Evolutionary conservation across 2,888 invertebrate species (phyloP).

Genomic region (Melanotus villosus): DNA sequence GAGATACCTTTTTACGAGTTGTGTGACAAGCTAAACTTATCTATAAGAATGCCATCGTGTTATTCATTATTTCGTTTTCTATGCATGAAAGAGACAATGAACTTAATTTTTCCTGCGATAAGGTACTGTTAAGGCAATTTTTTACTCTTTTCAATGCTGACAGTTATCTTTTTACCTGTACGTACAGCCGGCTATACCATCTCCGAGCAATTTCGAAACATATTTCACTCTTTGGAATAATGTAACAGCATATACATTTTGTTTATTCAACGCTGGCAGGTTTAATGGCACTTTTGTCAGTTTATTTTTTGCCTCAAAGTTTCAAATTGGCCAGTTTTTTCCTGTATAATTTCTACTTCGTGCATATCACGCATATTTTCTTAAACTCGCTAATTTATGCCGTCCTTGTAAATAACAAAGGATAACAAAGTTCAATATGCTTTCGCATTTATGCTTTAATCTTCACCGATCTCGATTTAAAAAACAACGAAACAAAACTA

Average conservation of each 20-base stretch:
- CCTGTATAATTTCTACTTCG: not conserved
- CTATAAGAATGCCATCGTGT: constrained; percentile 14
- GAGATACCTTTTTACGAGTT: constrained; percentile 12
- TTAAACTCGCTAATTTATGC: too few relatives aligned
- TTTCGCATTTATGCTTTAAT: too few relatives aligned
- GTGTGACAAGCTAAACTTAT: constrained; percentile 20
- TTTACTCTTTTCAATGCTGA: constrained; percentile 31
- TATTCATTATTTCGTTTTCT: constrained; percentile 21
- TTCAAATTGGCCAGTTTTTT: not conserved
- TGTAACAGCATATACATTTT: constrained; percentile 1
- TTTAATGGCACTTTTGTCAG: constrained; percentile 2
- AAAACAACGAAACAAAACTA: too few relatives aligned
- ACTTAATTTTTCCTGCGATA: constrained; percentile 30
- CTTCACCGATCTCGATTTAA: too few relatives aligned
- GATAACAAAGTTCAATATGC: too few relatives aligned
- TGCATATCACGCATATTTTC: too few relatives aligned
- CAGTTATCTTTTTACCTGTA: constrained; percentile 23
- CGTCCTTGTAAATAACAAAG: too few relatives aligned
- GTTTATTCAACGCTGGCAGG: constrained; percentile 7
- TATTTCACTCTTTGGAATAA: constrained; percentile 17
- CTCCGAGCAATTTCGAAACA: constrained; percentile 10
- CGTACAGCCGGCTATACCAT: constrained; percentile 14
- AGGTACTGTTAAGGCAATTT: constrained; percentile 30
- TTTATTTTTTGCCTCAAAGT: not conserved
- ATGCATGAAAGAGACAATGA: constrained; percentile 28